These are phyloP conservation scores for Argopecten irradians DNA, from an alignment of 1,140 invertebrate species.

Conservation along the genomic window DNA sequence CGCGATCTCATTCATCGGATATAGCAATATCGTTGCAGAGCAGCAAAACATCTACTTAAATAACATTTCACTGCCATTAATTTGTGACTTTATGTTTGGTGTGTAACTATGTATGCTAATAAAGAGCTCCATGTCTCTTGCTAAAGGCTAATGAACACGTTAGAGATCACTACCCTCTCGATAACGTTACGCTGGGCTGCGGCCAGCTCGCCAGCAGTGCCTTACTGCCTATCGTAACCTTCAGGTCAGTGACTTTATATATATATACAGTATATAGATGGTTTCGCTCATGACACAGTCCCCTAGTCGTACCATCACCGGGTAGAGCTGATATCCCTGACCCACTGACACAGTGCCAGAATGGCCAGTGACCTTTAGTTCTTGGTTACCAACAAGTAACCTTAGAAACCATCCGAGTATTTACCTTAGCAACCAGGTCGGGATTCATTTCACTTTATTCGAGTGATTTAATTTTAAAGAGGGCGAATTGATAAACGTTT, in stretches of 20 bases:
- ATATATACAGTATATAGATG: no score
- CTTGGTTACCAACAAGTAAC: background rate
- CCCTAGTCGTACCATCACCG: background rate
- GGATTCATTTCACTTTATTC: background rate
- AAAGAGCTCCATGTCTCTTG: background rate
- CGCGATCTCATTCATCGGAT: no score
- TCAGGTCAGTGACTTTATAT: background rate
- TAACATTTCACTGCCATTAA: background rate
- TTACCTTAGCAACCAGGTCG: no score
- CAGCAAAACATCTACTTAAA: no score
- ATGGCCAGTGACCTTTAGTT: background rate
- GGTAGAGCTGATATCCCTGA: background rate
- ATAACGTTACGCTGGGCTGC: background rate
- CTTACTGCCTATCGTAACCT: background rate
- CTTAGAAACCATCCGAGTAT: background rate
- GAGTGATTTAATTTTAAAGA: no score
- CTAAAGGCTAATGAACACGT: background rate
- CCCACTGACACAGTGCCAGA: background rate
- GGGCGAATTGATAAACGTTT: no score
- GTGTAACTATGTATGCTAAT: no score
- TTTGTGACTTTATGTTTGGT: background rate
- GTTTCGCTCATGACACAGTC: slow-evolving; percentile 1
- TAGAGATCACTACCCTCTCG: background rate
- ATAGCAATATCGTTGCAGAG: no score
- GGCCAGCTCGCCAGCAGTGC: background rate